Base-by-base conservation (phyloP, 1,140 invertebrate species). In the Acromyrmex charruanus region DNA sequence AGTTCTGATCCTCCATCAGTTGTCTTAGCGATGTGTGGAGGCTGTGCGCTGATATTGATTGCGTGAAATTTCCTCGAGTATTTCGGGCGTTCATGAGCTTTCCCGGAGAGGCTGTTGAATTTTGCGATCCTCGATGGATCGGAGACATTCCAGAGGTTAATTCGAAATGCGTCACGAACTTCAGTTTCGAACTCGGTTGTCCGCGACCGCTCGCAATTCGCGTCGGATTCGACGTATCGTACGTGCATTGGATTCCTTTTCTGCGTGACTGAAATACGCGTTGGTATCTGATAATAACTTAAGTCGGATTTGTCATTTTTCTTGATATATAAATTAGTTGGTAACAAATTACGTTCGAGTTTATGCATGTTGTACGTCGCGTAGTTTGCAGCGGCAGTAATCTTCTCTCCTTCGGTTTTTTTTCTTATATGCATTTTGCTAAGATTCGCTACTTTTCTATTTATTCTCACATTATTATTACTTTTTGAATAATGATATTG, bases 181-280 rank as follows among this genome's bases (percentile, higher is more conserved):
- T 49, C 39, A 7, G 35, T 21, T 21, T 59, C 53, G 39, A 44
- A 44, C 21, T 59, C 39, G 4, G 53, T 63, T 28, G 44, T 61
- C 18, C n/a, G 68, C 51, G 65, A 14, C 9, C 35, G 80, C 28
- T 84, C 39, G n/a, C 28, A 61, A 55, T 31, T 53, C 39, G 25
- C 28, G 39, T 31, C 25, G 4, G 44, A 18, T 44, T 14, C 28
- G 28, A 84, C 69, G 58, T 75, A 39, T 74, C 25, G 69, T 51
- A 51, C 80, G 35, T 84, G 68, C 69, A 61, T 63, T 31, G 80
- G 80, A 84, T 84, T 74, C 69, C 66, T 49, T 58, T 49, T 25
- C 80, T 31, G 80, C 80, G 55, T 84, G 69, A 75, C 39, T 75
- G 80, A 61, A 74, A 84, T 75, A 75, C 80, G 80, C 39, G 18